Base-by-base conservation (phyloP, 2,888 invertebrate genomes). In the Limenitis camilla region DNA sequence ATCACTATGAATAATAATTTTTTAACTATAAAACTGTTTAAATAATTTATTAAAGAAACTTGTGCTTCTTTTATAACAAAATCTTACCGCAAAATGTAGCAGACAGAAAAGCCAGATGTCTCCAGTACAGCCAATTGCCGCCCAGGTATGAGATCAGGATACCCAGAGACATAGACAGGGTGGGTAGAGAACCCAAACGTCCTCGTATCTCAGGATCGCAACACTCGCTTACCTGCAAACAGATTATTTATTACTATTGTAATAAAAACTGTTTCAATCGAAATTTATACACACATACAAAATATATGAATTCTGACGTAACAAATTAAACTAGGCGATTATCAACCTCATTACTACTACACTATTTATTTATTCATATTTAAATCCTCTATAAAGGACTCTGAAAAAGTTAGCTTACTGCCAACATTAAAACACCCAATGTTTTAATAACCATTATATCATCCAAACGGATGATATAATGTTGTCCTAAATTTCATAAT, bases 121-220 rank as follows among this genome's bases (percentile, higher is more conserved):
- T 76, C 92, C 92, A 92, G 48, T 83, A 77, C 0, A 90, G 74
- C 76, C 84, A 85, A 58, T 88, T 81, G 8, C 92, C 92, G 4
- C 90, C 76, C 5, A 88, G 56, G 65, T 92, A 92, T 0, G 90
- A 88, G 29, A 89, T 62, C 10, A 92, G 76, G 57, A 92, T 91
- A 2, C 92, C 92, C 9, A 90, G 61, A 0, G 91, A 91, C 82
- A 92, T 90, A 47, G 89, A 89, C 10, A 92, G 77, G n/a, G 92
- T 90, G 2, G 91, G 91, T 43, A 91, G 77, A 0, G 92, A 90
- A 0, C 92, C 92, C 19, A 92, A 74, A 7, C 90, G 78, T 1
- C 92, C 92, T 9, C 92, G 87, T 49, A 91, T 88, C 60, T 90
- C 88, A 0, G 91, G 89, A 49, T 91, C 89, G 6, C 91, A 89